Percentiles rank a stretch among this genome's conserved stretches.
These are phyloP conservation scores for Phenganax marumi DNA, from an alignment of 92 coral and sea anemone species.

Conservation along the genomic window DNA sequence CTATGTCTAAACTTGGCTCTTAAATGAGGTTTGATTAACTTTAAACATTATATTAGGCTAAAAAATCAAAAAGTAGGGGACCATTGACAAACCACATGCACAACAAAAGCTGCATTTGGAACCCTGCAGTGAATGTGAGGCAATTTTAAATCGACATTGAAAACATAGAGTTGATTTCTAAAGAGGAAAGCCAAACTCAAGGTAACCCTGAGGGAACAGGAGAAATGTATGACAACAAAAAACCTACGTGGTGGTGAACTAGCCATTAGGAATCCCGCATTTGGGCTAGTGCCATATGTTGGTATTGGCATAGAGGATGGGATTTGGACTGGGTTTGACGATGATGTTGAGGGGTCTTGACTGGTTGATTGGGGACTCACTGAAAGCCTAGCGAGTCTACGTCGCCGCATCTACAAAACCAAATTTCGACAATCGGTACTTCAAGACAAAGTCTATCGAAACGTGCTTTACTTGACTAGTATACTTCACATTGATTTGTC, in stretches of 20 bases:
- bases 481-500: background rate
- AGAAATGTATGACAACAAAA: background rate
- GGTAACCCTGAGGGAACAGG: background rate
- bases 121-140: too few species aligned
- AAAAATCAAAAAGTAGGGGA: too few species aligned
- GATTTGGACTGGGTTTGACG: conserved; percentile 44
- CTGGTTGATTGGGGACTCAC: conserved; percentile 37
- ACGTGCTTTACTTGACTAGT: background rate
- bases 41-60: too few species aligned
- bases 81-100: too few species aligned
- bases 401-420: conserved; percentile 73
- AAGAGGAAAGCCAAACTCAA: background rate
- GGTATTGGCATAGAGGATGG: conserved; percentile 25
- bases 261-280: conserved; percentile 51
- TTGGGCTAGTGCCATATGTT: conserved; percentile 45
- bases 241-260: conserved; percentile 36
- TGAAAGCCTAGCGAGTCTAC: conserved; percentile 74
- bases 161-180: too few species aligned
- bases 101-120: too few species aligned
- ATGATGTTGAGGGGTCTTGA: conserved; percentile 50
- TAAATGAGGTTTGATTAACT: too few species aligned
- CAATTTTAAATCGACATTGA: too few species aligned
- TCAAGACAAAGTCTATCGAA: background rate
- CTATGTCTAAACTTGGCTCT: too few species aligned
- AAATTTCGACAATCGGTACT: background rate